Evolutionary conservation across 2,113 vertebrate species (phyloP).

Genomic region (Desmodus rotundus): DNA sequence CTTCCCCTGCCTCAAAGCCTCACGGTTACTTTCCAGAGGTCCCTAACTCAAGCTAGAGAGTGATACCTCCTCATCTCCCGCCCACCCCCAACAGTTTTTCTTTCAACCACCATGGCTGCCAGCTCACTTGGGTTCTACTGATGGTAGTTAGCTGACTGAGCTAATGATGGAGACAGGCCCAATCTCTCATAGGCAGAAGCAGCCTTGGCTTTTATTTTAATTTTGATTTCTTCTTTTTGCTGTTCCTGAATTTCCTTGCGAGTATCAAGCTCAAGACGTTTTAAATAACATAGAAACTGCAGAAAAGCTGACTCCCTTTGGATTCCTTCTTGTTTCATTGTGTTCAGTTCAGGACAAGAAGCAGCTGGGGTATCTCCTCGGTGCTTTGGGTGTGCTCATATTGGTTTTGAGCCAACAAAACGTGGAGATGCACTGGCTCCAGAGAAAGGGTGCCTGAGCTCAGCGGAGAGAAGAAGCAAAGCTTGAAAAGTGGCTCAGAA

Average conservation of each 20-base stretch:
- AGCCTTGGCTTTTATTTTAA: background rate
- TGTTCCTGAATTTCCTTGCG: background rate
- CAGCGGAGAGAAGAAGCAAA: background rate
- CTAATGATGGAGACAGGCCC: background rate
- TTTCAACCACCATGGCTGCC: background rate
- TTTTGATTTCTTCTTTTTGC: background rate
- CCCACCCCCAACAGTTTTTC: background rate
- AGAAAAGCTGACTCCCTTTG: background rate
- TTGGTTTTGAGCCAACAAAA: background rate
- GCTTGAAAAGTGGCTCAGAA: background rate
- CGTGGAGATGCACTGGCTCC: background rate
- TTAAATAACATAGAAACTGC: background rate
- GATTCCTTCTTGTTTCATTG: background rate
- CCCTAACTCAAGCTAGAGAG: background rate
- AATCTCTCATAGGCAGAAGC: background rate
- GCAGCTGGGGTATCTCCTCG: background rate
- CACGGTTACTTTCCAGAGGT: background rate
- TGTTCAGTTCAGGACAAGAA: background rate
- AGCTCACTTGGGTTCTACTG: background rate
- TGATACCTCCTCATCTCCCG: background rate
- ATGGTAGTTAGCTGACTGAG: background rate
- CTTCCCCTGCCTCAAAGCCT: background rate
- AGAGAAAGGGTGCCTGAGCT: background rate
- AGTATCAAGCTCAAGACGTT: background rate
- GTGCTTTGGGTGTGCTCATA: background rate